phyloP scores from a whole-genome alignment of 2,113 vertebrate genomes.

The Saimiri boliviensis region DNA sequence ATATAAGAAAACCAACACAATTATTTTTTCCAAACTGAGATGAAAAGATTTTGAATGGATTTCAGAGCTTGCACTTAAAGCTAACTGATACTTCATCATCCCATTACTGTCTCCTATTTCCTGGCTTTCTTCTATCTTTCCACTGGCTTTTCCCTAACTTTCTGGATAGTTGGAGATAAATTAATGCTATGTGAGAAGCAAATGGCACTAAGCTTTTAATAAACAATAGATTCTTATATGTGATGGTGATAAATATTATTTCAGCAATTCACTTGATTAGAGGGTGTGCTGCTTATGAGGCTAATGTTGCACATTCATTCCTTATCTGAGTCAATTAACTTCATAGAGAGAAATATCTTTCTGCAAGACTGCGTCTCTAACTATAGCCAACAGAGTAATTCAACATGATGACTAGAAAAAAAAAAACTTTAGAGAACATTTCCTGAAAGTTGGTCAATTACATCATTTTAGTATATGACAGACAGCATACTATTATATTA shows the following conservation, averaged over 20 bases:
- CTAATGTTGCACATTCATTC: slow-evolving; percentile 17
- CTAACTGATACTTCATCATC: background rate
- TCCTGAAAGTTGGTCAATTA: slow-evolving; percentile 61
- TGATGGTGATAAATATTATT: slow-evolving; percentile 14
- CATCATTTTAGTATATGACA: slow-evolving; percentile 54
- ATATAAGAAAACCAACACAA: background rate
- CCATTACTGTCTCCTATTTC: background rate
- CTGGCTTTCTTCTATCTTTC: background rate
- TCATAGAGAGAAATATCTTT: slow-evolving; percentile 34
- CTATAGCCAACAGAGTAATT: slow-evolving; percentile 49
- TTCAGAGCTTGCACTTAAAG: background rate
- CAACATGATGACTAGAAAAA: slow-evolving; percentile 5
- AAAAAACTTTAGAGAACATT: slow-evolving; percentile 42
- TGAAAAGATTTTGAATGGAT: slow-evolving; percentile 22
- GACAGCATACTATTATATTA: slow-evolving; percentile 47
- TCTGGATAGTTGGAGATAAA: background rate
- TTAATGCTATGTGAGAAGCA: background rate
- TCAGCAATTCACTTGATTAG: background rate
- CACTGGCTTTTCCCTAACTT: background rate
- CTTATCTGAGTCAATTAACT: slow-evolving; percentile 40
- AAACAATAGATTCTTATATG: background rate
- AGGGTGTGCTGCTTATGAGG: background rate
- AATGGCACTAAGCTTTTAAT: background rate
- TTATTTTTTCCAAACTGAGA: background rate
- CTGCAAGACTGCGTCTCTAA: background rate